phyloP scores from a whole-genome alignment of 2,797 vertebrate genomes.

The Perodicticus potto region DNA sequence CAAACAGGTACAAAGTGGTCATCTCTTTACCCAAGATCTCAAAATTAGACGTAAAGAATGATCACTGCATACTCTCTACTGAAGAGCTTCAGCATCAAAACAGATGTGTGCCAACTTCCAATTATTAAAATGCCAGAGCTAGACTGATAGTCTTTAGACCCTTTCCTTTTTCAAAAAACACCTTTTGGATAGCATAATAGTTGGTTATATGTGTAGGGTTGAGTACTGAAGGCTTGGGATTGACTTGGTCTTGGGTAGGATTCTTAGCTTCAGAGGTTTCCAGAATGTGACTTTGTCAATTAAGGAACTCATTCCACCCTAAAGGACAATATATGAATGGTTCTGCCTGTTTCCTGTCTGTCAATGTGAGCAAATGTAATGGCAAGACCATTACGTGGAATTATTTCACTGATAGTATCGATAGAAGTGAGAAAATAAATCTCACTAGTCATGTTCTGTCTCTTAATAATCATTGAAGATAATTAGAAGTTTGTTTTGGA shows the following conservation, averaged over 20 bases:
- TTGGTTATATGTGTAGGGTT: background rate
- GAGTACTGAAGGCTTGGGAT: background rate
- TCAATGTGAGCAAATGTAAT: background rate
- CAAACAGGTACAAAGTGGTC: background rate
- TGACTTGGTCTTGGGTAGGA: background rate
- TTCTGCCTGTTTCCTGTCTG: background rate
- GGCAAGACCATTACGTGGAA: background rate
- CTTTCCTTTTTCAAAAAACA: background rate
- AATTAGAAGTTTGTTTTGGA: slow-evolving; percentile 13
- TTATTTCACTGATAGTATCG: slow-evolving; percentile 12
- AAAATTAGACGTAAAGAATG: background rate
- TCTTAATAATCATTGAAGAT: background rate
- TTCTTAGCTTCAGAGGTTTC: background rate
- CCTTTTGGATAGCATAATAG: background rate
- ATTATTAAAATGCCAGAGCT: background rate
- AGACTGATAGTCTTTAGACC: background rate
- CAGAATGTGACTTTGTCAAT: background rate
- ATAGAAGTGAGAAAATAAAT: background rate
- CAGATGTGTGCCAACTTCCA: background rate
- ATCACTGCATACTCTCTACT: background rate
- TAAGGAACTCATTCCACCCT: background rate
- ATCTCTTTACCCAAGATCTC: background rate
- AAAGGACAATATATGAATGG: background rate
- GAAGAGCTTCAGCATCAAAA: background rate
- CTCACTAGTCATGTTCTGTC: background rate